A percentile compares a stretch with the other conserved stretches of the same genome.
Conservation (phyloP, 1,140 invertebrate genomes). For the Myzus persicae region DNA sequence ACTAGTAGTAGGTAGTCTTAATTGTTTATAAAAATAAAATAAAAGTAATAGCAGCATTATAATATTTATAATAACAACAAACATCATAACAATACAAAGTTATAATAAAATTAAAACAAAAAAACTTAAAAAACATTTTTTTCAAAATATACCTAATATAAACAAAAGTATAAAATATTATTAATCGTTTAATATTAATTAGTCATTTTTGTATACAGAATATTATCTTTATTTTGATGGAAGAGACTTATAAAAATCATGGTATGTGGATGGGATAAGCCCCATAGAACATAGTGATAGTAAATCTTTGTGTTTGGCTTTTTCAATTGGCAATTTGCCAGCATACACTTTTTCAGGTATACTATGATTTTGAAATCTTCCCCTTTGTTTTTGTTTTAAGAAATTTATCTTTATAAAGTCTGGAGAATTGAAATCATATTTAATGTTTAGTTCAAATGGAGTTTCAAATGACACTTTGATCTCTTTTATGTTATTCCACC, state of each 20-base stretch:
- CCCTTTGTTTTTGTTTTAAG: background rate
- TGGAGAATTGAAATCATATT: background rate
- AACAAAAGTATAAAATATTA: too few species aligned
- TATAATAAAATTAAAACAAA: too few species aligned
- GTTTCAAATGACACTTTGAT: background rate
- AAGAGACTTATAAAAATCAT: slow-evolving; percentile 14
- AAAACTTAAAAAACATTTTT: too few species aligned
- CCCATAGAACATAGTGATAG: background rate
- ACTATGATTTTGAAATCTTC: background rate
- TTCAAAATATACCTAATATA: too few species aligned
- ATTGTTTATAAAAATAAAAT: too few species aligned
- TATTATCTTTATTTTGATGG: background rate
- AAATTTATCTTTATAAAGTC: background rate
- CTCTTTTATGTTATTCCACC: background rate
- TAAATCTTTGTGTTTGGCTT: background rate
- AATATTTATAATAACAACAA: too few species aligned
- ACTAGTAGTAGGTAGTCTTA: too few species aligned
- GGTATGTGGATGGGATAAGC: background rate
- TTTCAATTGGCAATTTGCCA: background rate
- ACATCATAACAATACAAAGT: too few species aligned
- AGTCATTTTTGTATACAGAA: too few species aligned
- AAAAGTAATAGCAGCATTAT: too few species aligned
- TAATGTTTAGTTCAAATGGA: background rate
- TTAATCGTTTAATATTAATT: too few species aligned
- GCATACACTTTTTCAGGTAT: background rate